Evolutionary conservation across 2,888 invertebrate genomes (phyloP).

Genomic region (Craniophora ligustri): DNA sequence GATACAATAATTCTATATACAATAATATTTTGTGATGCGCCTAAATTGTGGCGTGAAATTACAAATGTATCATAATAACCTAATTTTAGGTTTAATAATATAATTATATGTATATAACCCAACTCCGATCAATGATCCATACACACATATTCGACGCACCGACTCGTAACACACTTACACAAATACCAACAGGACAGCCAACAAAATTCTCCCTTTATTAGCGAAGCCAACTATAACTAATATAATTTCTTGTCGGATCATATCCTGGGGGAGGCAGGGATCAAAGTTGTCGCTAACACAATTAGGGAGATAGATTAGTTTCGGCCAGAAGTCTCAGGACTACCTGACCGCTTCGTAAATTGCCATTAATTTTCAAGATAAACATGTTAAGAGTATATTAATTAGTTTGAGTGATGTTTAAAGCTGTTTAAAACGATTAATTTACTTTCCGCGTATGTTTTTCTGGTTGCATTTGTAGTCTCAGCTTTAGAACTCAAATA

Average conservation of each 20-base stretch:
- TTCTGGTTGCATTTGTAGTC: too few species aligned
- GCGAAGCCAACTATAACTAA: conserved; percentile 85
- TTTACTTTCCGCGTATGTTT: too few species aligned
- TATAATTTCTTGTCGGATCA: conserved; percentile 85
- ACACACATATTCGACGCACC: neutral
- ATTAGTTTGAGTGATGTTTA: conserved; percentile 34
- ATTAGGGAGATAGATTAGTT: conserved; percentile 86
- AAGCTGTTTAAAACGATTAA: too few species aligned
- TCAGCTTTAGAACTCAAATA: too few species aligned
- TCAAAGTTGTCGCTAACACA: conserved; percentile 88
- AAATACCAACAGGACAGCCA: conserved; percentile 29
- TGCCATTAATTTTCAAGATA: conserved; percentile 74
- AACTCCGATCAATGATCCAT: conserved; percentile 19
- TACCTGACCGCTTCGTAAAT: conserved; percentile 78
- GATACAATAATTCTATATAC: too few species aligned
- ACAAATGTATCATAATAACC: too few species aligned
- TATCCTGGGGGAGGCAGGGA: conserved; percentile 84
- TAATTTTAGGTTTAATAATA: too few species aligned
- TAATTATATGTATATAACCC: neutral
- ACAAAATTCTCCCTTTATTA: conserved; percentile 76
- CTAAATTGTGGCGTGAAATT: too few species aligned
- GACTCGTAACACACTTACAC: neutral
- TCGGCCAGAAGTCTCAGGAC: conserved; percentile 72
- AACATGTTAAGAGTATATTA: conserved; percentile 55
- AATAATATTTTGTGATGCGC: too few species aligned